Evolutionary conservation across 2,888 invertebrate species (phyloP), one percentile per base, ranked within the genome.

Genomic region (Dryococelus australis): DNA sequence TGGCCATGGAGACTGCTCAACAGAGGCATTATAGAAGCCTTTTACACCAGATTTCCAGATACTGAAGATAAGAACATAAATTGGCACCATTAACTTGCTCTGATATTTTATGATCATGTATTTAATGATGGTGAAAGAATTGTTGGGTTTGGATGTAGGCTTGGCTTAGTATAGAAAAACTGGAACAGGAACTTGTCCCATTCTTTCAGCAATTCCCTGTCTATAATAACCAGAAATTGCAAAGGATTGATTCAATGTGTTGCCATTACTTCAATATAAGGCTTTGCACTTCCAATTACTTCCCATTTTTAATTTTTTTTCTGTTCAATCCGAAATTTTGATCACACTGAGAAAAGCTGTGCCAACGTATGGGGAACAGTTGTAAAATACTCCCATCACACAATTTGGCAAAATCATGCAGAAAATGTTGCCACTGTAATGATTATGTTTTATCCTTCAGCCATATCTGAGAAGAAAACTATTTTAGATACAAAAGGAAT

Each of bases 271-370:
- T 28, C 20, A 35, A 27, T 12, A 43, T 83, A 83, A 28, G 83
- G 83, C 83, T 35, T 43, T 83, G 83, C 43, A 35, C 35, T 83
- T 16, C 83, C 83, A 83, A 35, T 83, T 10, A 83, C 83, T 83
- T 83, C 83, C 83, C 20, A 12, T 65, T n/a, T 65, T 0, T 24
- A 1, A 65, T 10, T 65, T 65, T 65, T 16, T 65, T 65, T 20
- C 65, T 83, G 28, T 28, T 83, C 83, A 83, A 16, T 35, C 35
- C 27, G 43, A 83, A 83, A 35, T 83, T 83, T 9, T 20, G 16
- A 9, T 83, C 83, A 83, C 83, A 83, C 24, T 83, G 28, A 10
- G 83, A 83, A 83, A 83, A 5, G 28, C 35, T 35, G 83, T 83
- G 83, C 28, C 83, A 2, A 6, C 83, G 28, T 28, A 83, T 26